A percentile compares a stretch with the other conserved stretches of the same genome.
Evolutionary conservation across 1,140 invertebrate species (phyloP).

Genomic region (Phymorhynchus buccinoides): DNA sequence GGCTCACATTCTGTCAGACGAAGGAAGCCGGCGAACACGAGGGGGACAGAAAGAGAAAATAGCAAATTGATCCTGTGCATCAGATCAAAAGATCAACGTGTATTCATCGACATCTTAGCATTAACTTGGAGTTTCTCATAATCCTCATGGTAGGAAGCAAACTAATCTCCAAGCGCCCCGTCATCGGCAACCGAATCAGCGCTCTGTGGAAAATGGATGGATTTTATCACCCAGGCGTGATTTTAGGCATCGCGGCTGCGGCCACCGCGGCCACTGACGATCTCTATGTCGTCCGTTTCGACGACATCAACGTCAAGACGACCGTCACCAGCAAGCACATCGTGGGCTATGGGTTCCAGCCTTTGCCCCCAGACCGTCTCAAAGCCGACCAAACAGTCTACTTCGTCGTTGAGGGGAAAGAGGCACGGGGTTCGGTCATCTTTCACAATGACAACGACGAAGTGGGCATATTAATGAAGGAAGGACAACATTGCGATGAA

Average conservation of each 20-base stretch:
- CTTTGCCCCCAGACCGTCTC: slow-evolving; percentile 75
- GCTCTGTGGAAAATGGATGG: slow-evolving; percentile 85
- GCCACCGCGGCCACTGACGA: slow-evolving; percentile 55
- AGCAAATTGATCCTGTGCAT: too few relatives aligned
- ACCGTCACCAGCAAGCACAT: slow-evolving; percentile 88
- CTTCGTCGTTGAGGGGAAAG: slow-evolving; percentile 92
- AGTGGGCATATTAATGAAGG: slow-evolving; percentile 79
- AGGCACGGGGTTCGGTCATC: slow-evolving; percentile 88
- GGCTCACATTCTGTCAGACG: slow-evolving; percentile 59
- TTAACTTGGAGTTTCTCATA: slow-evolving; percentile 1
- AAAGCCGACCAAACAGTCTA: slow-evolving; percentile 89
- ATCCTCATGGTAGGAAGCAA: slow-evolving; percentile 67
- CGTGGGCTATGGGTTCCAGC: slow-evolving; percentile 93
- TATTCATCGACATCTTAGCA: neutral
- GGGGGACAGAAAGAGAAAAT: neutral
- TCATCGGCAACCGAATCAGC: slow-evolving; percentile 93
- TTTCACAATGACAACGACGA: slow-evolving; percentile 83
- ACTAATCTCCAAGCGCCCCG: slow-evolving; percentile 93
- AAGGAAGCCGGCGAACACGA: slow-evolving; percentile 68
- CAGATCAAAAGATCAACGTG: neutral
- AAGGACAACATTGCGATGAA: slow-evolving; percentile 50
- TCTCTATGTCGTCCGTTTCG: slow-evolving; percentile 86
- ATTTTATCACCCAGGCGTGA: slow-evolving; percentile 88
- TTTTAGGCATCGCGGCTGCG: slow-evolving; percentile 78
- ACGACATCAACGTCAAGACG: slow-evolving; percentile 75